Conservation (phyloP, 2,888 invertebrate genomes). For the Protula sp. region DNA sequence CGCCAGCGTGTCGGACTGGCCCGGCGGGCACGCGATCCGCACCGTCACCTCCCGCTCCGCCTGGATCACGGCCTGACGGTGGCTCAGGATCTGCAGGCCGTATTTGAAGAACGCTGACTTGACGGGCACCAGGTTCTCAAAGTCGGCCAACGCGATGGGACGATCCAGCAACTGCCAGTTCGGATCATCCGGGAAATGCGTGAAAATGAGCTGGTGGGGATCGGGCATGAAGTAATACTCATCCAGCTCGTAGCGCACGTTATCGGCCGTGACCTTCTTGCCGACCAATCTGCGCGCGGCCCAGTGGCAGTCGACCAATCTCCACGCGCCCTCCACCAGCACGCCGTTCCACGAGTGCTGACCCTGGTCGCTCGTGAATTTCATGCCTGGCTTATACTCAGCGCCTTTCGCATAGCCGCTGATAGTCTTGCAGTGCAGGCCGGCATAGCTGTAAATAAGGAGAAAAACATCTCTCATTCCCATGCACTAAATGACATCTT, state of each 20-base stretch:
- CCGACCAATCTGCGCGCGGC: conserved; percentile 53
- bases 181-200: conserved; percentile 51
- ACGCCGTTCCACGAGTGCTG: conserved; percentile 55
- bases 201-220: conserved; percentile 53
- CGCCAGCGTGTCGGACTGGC: conserved; percentile 35
- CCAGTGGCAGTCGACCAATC: conserved; percentile 54
- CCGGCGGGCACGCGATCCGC: conserved; percentile 44
- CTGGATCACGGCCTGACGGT: conserved; percentile 50
- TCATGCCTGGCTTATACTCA: conserved; percentile 53
- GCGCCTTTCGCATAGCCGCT: conserved; percentile 54
- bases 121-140: conserved; percentile 54
- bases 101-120: conserved; percentile 54
- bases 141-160: conserved; percentile 44
- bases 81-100: conserved; percentile 51
- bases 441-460: conserved; percentile 45
- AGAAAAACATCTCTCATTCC: background rate
- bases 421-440: conserved; percentile 52
- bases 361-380: conserved; percentile 48
- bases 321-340: conserved; percentile 52
- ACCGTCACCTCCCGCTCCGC: conserved; percentile 47
- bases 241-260: conserved; percentile 51
- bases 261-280: conserved; percentile 45
- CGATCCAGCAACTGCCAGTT: conserved; percentile 53
- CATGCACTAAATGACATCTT: too few relatives aligned
- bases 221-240: conserved; percentile 54